Evolutionary conservation across 2,888 invertebrate species (phyloP), one percentile per base, ranked within the genome.

Genomic region (Sisyra terminalis): DNA sequence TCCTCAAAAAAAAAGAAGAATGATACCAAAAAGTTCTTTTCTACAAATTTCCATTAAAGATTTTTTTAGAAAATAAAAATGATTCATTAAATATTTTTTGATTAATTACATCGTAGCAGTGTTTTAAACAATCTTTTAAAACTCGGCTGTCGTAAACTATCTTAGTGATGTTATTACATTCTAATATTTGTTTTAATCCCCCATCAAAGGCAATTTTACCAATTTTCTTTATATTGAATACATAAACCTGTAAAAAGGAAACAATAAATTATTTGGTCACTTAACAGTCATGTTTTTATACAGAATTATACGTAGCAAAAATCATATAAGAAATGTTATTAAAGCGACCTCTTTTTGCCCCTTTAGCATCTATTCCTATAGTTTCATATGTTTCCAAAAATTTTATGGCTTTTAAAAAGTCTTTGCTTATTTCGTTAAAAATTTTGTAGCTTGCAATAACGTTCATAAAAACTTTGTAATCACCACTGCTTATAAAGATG

Each of bases 281-380:
- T 31, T 11, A 4, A 31, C n/a, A 31, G 13, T 11, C 2, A 31
- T 4, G n/a, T 31, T 31, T 4, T 1, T 15, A 13, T 35, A 35
- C 37, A n/a, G n/a, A 17, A 37, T 37, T 37, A n/a, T 18, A 17
- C 4, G 11, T 11, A 37, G 15, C 16, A 3, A 37, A 17, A 8
- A 37, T 8, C 1, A 37, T n/a, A 37, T 18, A 37, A 4, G 37
- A 18, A 18, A 37, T 37, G 15, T 9, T 37, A 11, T 18, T 11
- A 24, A 37, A 37, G 11, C 37, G 37, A n/a, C 37, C 37, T 9
- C 8, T 18, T 18, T 37, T n/a, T 3, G 17, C 16, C 10, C 37
- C 37, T 37, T 37, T 37, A 16, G 37, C 37, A 24, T 37, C 37
- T 15, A 37, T 11, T 3, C 17, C 37, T n/a, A 37, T 24, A 16